Conservation (phyloP, 2,797 vertebrate genomes). For the Peromyscus aztecus region DNA sequence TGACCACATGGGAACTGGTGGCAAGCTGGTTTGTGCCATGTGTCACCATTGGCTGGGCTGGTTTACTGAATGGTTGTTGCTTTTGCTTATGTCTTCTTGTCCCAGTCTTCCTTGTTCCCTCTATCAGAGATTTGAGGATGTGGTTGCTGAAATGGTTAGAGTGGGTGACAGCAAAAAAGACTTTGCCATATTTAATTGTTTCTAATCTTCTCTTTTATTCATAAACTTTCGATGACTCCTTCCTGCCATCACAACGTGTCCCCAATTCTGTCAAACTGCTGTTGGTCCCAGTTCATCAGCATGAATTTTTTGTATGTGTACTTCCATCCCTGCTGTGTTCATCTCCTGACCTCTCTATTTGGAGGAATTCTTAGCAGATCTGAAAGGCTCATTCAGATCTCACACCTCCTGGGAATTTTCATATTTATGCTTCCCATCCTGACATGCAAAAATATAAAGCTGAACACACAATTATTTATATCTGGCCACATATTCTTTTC, state of each 20-base stretch:
- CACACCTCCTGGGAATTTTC: background rate
- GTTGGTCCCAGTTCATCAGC: background rate
- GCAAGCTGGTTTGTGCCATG: background rate
- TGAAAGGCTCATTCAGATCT: background rate
- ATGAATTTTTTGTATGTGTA: background rate
- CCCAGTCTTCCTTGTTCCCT: background rate
- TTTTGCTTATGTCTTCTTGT: background rate
- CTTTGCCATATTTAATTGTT: background rate
- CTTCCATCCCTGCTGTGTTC: background rate
- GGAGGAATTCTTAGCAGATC: background rate
- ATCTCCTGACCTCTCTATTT: background rate
- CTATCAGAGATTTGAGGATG: background rate
- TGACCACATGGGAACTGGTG: background rate
- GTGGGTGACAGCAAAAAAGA: background rate
- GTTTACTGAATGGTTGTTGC: background rate
- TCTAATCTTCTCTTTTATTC: background rate
- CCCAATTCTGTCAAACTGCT: background rate
- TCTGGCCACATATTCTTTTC: background rate
- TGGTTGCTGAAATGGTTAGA: background rate
- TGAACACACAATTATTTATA: background rate
- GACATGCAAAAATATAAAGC: background rate
- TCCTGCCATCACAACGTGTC: background rate
- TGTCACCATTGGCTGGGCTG: background rate
- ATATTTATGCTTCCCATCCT: background rate
- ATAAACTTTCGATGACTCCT: background rate